Evolutionary conservation across 2,888 invertebrate species (phyloP).

Genomic region (Pyrgus malvae): DNA sequence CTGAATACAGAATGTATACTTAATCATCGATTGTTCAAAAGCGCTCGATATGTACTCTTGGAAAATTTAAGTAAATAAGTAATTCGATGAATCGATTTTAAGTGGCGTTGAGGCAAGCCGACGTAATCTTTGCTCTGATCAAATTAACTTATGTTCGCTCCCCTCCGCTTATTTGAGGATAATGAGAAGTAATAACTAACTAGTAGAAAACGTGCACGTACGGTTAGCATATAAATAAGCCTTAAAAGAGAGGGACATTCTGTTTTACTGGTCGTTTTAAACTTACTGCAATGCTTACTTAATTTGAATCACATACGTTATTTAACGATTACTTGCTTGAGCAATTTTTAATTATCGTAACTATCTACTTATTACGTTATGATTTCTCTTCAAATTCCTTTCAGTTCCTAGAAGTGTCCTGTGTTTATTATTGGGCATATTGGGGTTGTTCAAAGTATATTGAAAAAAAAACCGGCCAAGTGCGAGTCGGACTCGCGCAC

Average conservation of each 20-base stretch:
- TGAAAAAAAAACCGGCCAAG: no score
- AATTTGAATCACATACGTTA: not conserved
- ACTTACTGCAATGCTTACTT: not conserved
- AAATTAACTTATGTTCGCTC: slow-evolving; percentile 62
- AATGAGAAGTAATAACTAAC: slow-evolving; percentile 62
- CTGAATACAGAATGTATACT: slow-evolving; percentile 16
- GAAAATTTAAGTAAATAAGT: slow-evolving; percentile 56
- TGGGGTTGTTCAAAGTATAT: no score
- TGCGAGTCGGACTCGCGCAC: no score
- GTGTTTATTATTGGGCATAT: no score
- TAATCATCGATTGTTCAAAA: slow-evolving; percentile 5
- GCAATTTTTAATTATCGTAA: no score
- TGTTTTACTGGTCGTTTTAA: slow-evolving; percentile 10
- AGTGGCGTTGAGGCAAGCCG: slow-evolving; percentile 46
- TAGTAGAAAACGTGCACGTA: slow-evolving; percentile 45
- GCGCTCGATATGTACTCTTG: slow-evolving; percentile 4
- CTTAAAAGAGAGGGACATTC: slow-evolving; percentile 3
- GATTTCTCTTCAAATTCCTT: no score
- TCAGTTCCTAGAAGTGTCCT: no score
- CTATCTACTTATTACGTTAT: no score
- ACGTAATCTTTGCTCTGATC: slow-evolving; percentile 60
- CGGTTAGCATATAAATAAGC: slow-evolving; percentile 49
- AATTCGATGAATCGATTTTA: slow-evolving; percentile 62
- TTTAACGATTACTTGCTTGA: no score
- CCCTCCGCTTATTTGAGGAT: slow-evolving; percentile 59